Conservation (phyloP, 2,797 vertebrate genomes). For the Chromis chromis region DNA sequence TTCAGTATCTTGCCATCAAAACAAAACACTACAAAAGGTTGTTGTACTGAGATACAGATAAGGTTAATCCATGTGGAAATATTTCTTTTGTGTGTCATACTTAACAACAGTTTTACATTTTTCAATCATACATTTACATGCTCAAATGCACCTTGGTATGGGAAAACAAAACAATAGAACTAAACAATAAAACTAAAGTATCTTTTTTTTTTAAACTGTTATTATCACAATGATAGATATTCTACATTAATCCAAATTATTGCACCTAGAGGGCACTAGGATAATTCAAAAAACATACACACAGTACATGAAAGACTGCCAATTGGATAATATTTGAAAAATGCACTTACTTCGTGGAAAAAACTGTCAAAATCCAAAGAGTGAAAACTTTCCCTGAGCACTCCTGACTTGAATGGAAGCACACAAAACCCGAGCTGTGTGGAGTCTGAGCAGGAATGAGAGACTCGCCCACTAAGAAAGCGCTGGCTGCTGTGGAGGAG, state of each 20-base stretch:
- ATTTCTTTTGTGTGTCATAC: neutral
- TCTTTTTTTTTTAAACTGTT: too few relatives aligned
- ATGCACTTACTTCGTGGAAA: conserved; percentile 67
- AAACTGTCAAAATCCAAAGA: conserved; percentile 39
- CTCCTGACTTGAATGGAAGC: conserved; percentile 34
- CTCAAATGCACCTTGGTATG: neutral
- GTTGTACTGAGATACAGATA: neutral
- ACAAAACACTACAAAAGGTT: neutral
- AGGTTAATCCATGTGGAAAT: neutral
- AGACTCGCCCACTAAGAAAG: conserved; percentile 66
- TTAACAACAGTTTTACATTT: neutral
- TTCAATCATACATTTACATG: neutral
- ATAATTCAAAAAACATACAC: neutral
- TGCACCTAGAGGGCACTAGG: neutral
- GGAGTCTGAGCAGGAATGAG: conserved; percentile 65
- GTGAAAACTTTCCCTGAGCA: conserved; percentile 24
- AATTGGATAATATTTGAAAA: neutral
- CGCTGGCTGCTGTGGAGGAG: conserved; percentile 69
- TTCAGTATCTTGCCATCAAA: neutral
- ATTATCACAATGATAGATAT: neutral
- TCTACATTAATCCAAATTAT: neutral
- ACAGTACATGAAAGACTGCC: neutral
- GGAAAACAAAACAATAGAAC: too few relatives aligned
- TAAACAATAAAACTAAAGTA: too few relatives aligned
- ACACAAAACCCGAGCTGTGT: conserved; percentile 34